phyloP scores from a whole-genome alignment of 2,888 invertebrate species.

The Neoitamus cyanurus region DNA sequence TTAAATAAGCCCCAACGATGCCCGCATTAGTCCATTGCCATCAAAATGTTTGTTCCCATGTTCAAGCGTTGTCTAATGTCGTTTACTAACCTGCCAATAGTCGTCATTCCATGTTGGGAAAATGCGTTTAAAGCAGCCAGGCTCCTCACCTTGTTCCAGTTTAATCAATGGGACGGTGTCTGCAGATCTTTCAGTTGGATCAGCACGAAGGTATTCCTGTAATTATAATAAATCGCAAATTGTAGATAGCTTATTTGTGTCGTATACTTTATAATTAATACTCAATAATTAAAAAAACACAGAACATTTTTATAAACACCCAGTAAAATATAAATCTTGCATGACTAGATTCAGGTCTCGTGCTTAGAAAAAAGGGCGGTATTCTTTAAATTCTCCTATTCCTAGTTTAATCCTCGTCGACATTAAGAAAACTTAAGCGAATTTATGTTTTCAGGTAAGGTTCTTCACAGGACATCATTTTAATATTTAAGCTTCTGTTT shows the following conservation, averaged over 20 bases:
- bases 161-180: slow-evolving; percentile 76
- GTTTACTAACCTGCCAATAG: slow-evolving; percentile 73
- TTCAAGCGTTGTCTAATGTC: neutral
- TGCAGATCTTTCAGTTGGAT: slow-evolving; percentile 75
- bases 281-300: too few relatives aligned
- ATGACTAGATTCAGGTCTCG: too few relatives aligned
- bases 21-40: neutral
- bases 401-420: too few relatives aligned
- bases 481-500: too few relatives aligned
- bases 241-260: neutral
- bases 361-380: too few relatives aligned
- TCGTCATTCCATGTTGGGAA: slow-evolving; percentile 81
- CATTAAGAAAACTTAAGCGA: too few relatives aligned
- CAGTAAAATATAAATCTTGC: too few relatives aligned
- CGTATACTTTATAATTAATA: too few relatives aligned
- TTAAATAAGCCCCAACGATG: neutral
- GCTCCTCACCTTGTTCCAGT: slow-evolving; percentile 80
- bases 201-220: slow-evolving; percentile 77
- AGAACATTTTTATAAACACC: too few relatives aligned
- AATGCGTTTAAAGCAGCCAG: slow-evolving; percentile 77
- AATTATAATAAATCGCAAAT: neutral
- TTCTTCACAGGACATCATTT: too few relatives aligned
- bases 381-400: too few relatives aligned
- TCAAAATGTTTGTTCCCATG: neutral
- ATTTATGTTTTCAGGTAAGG: too few relatives aligned